phyloP scores from a whole-genome alignment of 2,888 invertebrate genomes.

The Clistopyga incitator region DNA sequence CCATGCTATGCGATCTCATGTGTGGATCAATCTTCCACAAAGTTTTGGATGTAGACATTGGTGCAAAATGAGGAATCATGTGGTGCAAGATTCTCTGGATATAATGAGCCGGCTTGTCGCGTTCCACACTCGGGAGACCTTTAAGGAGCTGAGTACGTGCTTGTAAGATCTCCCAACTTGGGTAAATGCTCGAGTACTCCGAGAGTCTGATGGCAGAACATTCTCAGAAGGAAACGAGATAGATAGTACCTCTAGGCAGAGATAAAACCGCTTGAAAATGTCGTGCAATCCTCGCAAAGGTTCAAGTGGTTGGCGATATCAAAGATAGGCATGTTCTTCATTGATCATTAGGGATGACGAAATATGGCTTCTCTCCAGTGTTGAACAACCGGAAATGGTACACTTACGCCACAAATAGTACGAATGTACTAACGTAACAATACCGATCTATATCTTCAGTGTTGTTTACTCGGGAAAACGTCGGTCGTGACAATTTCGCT shows the following conservation, averaged over 20 bases:
- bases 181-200: conserved; percentile 45
- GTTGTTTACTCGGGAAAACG: conserved; percentile 1
- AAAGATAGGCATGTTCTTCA: neutral
- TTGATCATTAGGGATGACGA: neutral
- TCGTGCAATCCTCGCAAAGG: conserved; percentile 27
- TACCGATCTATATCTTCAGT: neutral
- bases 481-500: neutral
- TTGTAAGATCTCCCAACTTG: conserved; percentile 53
- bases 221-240: conserved; percentile 22
- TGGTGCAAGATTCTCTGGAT: conserved; percentile 14
- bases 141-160: conserved; percentile 28
- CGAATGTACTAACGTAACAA: too few species aligned
- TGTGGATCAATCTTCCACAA: neutral
- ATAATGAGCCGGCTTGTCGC: conserved; percentile 47
- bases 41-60: neutral
- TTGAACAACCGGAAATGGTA: too few species aligned
- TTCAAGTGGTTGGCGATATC: conserved; percentile 13
- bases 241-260: conserved; percentile 18
- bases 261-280: conserved; percentile 33
- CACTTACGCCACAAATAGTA: too few species aligned
- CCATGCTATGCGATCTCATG: neutral
- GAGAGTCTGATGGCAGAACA: conserved; percentile 37
- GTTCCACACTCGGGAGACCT: conserved; percentile 30
- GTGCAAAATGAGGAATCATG: neutral
- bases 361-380: conserved; percentile 4